Evolutionary conservation across 2,113 vertebrate genomes (phyloP), one percentile per base, ranked within the genome.

Genomic region (Bujurquina vittata): DNA sequence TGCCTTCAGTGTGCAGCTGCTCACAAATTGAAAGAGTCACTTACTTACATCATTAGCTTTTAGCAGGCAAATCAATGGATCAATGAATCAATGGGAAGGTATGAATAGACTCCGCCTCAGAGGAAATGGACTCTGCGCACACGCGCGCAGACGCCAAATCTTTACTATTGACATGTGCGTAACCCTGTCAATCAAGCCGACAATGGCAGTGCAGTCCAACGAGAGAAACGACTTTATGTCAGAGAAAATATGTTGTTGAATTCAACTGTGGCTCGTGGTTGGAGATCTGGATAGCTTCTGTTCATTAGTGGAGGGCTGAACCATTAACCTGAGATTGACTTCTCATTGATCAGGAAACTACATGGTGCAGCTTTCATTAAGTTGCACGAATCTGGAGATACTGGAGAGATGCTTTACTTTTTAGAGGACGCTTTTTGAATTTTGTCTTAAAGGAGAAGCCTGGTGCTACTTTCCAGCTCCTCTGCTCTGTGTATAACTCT

Each of bases 1-100:
- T 90, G 86, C 89, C 89, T 91, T 81, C 82, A 80, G 69, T 85
- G 52, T 83, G 14, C 75, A 54, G 26, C 85, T 77, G 58, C 84
- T 31, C 10, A 29, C 93, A 90, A 94, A 95, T 94, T 85, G 90
- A 90, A 93, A 89, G 88, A 93, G 89, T 94, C 94, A 94, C 94
- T 95, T 95, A 94, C 91, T 93, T 92, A 91, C 90, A 94, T 95
- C 94, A 95, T 95, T 95, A 95, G 93, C 94, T 95, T 95, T 95
- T 94, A 95, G 92, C 92, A 77, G 84, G 83, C 88, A 77, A 93
- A 93, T 96, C 95, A 95, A 95, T 96, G 90, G 90, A 95, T 95
- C 95, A 94, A 94, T 95, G 89, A 93, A 92, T 95, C 93, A 93
- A 94, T 96, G 88, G 81, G 89, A 92, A 95, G 90, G 92, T 93